A percentile compares a stretch with the other conserved stretches of the same genome.
Conservation (phyloP, 2,113 vertebrate genomes). For the Tragelaphus strepsiceros region DNA sequence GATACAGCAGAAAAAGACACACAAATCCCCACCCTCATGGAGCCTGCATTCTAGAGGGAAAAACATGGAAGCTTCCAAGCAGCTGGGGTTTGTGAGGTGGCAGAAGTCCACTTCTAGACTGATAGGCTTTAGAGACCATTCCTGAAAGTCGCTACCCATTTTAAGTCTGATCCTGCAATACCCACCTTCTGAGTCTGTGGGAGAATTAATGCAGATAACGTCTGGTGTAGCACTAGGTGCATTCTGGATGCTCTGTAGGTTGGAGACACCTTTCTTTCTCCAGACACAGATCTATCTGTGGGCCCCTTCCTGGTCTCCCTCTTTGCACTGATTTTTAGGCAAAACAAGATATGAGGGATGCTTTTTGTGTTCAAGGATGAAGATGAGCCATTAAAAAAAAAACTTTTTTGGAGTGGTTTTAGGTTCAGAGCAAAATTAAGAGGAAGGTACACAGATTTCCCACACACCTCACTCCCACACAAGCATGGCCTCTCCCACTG, state of each 20-base stretch:
- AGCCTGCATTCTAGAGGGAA: neutral
- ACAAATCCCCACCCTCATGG: neutral
- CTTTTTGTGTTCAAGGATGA: neutral
- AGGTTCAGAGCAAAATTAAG: neutral
- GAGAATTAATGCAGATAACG: neutral
- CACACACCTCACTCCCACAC: neutral
- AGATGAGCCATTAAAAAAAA: neutral
- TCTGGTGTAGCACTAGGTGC: accelerated
- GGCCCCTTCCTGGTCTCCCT: neutral
- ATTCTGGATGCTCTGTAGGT: neutral
- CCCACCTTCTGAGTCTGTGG: neutral
- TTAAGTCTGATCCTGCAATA: neutral
- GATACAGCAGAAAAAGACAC: neutral
- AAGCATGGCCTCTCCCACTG: neutral
- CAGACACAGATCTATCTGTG: neutral
- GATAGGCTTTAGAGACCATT: neutral
- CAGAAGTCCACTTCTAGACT: neutral
- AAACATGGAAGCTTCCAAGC: neutral
- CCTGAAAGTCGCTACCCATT: neutral
- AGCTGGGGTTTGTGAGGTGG: neutral
- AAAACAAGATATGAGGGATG: neutral
- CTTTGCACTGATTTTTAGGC: neutral
- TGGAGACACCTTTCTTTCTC: neutral
- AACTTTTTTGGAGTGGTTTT: neutral
- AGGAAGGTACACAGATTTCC: neutral